A percentile compares a stretch with the other conserved stretches of the same genome.
phyloP scores from a whole-genome alignment of 2,888 invertebrate species.

The Pandemis heparana region DNA sequence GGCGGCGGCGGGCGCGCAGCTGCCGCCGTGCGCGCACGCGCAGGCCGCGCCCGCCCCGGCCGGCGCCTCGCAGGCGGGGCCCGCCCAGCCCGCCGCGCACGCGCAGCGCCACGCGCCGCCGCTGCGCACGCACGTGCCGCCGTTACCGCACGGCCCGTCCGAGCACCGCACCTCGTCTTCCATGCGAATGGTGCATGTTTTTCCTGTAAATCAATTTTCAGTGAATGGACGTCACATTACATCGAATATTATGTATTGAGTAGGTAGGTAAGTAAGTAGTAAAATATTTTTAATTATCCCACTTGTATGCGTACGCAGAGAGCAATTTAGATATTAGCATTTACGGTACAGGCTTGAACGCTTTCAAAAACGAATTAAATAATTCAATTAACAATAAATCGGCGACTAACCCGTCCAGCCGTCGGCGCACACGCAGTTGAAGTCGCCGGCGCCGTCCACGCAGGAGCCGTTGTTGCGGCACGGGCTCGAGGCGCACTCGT shows the following conservation, averaged over 20 bases:
- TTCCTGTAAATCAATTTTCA: conserved; percentile 57
- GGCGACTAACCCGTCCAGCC: conserved; percentile 89
- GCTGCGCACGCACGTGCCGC: conserved; percentile 91
- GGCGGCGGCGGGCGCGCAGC: conserved; percentile 86
- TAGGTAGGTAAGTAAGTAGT: no score
- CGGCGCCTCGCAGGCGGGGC: conserved; percentile 57
- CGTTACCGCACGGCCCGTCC: conserved; percentile 88
- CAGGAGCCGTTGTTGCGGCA: conserved; percentile 93
- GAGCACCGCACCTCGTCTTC: conserved; percentile 72
- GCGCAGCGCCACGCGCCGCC: conserved; percentile 88
- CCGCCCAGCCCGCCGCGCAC: conserved; percentile 90
- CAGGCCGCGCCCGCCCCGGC: conserved; percentile 66
- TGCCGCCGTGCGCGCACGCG: conserved; percentile 90
- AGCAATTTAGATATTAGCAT: no score
- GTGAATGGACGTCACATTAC: not conserved
- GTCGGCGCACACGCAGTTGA: conserved; percentile 90
- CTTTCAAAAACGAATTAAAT: no score
- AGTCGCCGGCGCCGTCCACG: conserved; percentile 90
- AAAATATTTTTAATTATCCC: no score
- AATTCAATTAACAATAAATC: not conserved
- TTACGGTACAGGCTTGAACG: no score
- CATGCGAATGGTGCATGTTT: conserved; percentile 62
- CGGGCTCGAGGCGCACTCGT: conserved; percentile 90
- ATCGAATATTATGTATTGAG: no score
- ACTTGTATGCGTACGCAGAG: no score